Percentiles rank a stretch among this genome's conserved stretches.
Conservation (phyloP, 2,113 vertebrate genomes). For the Charina bottae region DNA sequence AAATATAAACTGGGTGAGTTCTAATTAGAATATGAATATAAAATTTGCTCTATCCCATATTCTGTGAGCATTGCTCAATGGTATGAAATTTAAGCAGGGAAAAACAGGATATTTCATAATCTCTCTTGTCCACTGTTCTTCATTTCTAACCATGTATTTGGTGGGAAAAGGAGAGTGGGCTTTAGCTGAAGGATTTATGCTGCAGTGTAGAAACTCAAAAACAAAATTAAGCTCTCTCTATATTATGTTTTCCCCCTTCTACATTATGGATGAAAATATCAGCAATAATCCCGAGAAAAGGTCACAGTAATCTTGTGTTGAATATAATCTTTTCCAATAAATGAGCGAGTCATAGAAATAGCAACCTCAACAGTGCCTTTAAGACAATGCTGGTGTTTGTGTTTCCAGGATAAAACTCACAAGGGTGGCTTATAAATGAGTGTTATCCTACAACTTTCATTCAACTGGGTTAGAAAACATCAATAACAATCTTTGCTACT, state of each 20-base stretch:
- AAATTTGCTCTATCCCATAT: background rate
- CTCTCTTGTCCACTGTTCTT: background rate
- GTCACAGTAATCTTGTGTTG: background rate
- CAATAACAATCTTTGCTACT: slow-evolving; percentile 5
- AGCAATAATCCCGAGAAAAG: slow-evolving; percentile 28
- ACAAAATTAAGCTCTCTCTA: background rate
- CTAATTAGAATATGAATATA: background rate
- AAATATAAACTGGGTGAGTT: background rate
- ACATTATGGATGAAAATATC: slow-evolving; percentile 39
- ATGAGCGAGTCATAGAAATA: background rate
- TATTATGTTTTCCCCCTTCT: slow-evolving; percentile 11
- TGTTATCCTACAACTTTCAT: slow-evolving; percentile 15
- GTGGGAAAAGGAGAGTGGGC: background rate
- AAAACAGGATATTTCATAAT: background rate
- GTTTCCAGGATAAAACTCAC: slow-evolving; percentile 29
- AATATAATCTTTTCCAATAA: slow-evolving; percentile 36
- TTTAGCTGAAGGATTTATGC: background rate
- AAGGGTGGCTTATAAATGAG: background rate
- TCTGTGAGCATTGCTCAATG: background rate
- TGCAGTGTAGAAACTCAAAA: background rate
- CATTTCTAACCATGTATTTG: background rate
- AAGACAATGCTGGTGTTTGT: slow-evolving; percentile 9
- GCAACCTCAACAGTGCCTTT: slow-evolving; percentile 31
- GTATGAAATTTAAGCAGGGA: background rate
- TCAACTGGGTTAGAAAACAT: slow-evolving; percentile 20